Evolutionary conservation across 2,113 vertebrate species (phyloP).

Genomic region (Noturus placidus): DNA sequence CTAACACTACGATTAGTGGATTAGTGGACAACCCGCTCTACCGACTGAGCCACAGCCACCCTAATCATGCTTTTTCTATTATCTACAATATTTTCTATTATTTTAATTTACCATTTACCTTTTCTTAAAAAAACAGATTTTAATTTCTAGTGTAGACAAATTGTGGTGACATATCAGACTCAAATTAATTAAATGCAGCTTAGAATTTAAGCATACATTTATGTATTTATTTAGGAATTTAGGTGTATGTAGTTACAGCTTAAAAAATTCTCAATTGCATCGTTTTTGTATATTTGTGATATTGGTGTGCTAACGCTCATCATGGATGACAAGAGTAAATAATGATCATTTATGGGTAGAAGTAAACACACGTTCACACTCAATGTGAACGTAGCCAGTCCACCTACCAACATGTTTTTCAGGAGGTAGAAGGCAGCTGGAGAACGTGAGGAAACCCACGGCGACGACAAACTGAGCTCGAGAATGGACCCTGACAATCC

Average conservation of each 20-base stretch:
- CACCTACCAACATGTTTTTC: neutral
- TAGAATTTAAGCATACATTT: neutral
- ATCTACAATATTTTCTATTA: neutral
- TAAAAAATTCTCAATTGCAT: neutral
- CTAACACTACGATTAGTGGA: no score
- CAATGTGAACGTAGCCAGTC: neutral
- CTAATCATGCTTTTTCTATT: neutral
- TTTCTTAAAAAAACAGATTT: neutral
- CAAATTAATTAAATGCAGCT: neutral
- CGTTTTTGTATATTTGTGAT: neutral
- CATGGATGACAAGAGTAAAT: neutral
- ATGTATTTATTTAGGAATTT: neutral
- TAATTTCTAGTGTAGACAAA: neutral
- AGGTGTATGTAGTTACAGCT: neutral
- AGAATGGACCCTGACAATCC: neutral
- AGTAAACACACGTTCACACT: neutral
- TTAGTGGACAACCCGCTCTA: no score
- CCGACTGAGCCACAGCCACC: no score
- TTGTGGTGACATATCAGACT: neutral
- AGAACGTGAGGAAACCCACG: neutral
- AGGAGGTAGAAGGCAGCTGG: neutral
- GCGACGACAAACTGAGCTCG: neutral
- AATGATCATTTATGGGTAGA: neutral
- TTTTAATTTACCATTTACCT: neutral
- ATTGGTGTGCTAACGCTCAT: neutral